A percentile compares a stretch with the other conserved stretches of the same genome.
Conservation (phyloP, 1,140 invertebrate species). For the Nasonia vitripennis region DNA sequence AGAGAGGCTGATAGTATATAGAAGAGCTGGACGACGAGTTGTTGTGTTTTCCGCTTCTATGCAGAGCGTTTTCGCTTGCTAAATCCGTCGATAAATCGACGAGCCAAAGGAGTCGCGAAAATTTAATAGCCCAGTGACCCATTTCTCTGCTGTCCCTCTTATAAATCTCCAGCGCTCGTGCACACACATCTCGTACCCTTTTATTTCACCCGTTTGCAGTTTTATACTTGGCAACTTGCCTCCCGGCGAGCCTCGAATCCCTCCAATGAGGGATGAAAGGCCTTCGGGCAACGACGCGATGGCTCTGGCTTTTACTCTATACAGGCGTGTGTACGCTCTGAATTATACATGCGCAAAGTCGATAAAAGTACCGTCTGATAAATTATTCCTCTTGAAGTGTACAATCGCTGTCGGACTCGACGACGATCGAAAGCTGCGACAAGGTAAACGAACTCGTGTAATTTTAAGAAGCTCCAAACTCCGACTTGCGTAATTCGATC, state of each 20-base stretch:
- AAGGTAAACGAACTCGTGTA: background rate
- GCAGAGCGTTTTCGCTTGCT: too few species aligned
- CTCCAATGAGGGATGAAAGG: slow-evolving; percentile 3
- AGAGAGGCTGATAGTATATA: background rate
- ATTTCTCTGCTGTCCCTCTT: background rate
- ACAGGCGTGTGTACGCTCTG: background rate
- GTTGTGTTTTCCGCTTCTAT: background rate
- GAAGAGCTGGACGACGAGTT: too few species aligned
- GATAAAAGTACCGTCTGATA: background rate
- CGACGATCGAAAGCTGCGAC: background rate
- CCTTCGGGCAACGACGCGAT: background rate
- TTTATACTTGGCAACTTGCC: slow-evolving; percentile 34
- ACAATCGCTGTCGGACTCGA: background rate
- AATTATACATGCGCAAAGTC: background rate
- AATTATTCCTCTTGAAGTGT: background rate
- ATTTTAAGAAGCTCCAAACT: background rate
- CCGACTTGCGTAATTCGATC: background rate
- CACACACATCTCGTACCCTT: background rate
- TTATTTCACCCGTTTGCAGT: slow-evolving; percentile 17
- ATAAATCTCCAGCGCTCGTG: background rate
- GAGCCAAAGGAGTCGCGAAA: slow-evolving; percentile 23
- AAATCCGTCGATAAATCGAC: background rate
- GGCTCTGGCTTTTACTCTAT: background rate
- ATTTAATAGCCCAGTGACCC: slow-evolving; percentile 7
- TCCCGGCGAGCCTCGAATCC: background rate